phyloP scores from a whole-genome alignment of 2,888 invertebrate genomes.

The Tribolium freemani region DNA sequence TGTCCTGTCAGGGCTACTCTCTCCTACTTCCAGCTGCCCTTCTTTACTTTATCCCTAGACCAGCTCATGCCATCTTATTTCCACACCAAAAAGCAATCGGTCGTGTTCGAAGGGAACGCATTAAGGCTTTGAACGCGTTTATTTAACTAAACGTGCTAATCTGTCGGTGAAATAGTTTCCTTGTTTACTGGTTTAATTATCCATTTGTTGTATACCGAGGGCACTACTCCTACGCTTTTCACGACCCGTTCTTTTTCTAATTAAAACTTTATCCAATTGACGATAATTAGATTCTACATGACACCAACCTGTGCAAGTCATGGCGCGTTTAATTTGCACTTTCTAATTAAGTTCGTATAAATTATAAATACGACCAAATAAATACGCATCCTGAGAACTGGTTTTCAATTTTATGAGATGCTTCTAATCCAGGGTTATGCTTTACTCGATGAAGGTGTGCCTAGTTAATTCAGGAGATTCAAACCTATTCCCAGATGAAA shows the following conservation, averaged over 20 bases:
- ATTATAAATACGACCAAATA: conserved; percentile 45
- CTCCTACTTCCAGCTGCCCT: conserved; percentile 47
- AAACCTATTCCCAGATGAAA: conserved; percentile 53
- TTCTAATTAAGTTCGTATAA: conserved; percentile 44
- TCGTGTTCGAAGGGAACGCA: conserved; percentile 56
- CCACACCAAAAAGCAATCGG: conserved; percentile 58
- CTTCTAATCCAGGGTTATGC: conserved; percentile 48
- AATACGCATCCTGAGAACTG: conserved; percentile 46
- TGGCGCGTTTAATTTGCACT: conserved; percentile 42
- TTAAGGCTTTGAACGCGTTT: conserved; percentile 58
- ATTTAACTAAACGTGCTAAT: conserved; percentile 58
- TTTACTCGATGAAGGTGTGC: conserved; percentile 40
- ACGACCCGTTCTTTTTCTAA: conserved; percentile 6
- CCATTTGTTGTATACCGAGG: conserved; percentile 31
- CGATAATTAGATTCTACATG: conserved; percentile 14
- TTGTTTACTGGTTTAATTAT: conserved; percentile 45
- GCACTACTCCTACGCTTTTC: background rate
- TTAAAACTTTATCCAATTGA: background rate
- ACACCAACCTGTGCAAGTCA: conserved; percentile 16
- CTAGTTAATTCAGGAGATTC: conserved; percentile 52
- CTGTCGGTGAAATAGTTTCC: conserved; percentile 40
- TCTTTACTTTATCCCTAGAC: conserved; percentile 52
- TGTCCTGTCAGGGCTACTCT: conserved; percentile 57
- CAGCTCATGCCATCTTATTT: conserved; percentile 57
- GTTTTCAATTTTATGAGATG: conserved; percentile 51